Conservation (phyloP, 2,797 vertebrate genomes). For the Macrochelys suwanniensis region DNA sequence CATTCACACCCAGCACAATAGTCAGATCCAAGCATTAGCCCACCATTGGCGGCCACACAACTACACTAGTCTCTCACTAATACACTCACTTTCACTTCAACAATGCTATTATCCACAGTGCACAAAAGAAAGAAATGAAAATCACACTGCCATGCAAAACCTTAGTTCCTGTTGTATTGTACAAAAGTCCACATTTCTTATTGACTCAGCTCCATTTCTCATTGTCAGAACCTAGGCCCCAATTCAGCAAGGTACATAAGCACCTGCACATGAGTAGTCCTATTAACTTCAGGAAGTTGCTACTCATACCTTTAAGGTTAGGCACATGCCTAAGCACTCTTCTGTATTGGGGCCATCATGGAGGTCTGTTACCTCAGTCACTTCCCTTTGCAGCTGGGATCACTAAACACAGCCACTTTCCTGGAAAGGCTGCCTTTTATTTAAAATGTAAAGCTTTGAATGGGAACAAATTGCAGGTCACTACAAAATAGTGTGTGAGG, state of each 20-base stretch:
- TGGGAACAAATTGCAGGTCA: conserved; percentile 27
- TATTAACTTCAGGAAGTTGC: background rate
- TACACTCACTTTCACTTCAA: background rate
- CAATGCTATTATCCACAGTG: background rate
- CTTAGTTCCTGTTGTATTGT: background rate
- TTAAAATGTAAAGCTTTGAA: conserved; percentile 34
- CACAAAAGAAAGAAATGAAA: background rate
- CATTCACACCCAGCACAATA: background rate
- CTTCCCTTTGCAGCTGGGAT: conserved; percentile 34
- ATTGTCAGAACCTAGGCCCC: background rate
- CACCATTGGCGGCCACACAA: fast-evolving
- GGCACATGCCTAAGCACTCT: background rate
- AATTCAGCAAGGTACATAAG: background rate
- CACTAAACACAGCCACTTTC: conserved; percentile 3
- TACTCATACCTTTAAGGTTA: background rate
- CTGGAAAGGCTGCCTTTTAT: conserved; percentile 29
- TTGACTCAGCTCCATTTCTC: background rate
- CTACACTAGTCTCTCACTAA: background rate
- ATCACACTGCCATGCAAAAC: background rate
- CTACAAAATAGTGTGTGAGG: conserved; percentile 29
- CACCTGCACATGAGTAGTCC: background rate
- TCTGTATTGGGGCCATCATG: background rate
- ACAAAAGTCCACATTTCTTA: background rate
- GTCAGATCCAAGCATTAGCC: background rate
- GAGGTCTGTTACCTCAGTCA: background rate